Evolutionary conservation across 1,140 invertebrate species (phyloP), one percentile per base, ranked within the genome.

Genomic region (Physella acuta): DNA sequence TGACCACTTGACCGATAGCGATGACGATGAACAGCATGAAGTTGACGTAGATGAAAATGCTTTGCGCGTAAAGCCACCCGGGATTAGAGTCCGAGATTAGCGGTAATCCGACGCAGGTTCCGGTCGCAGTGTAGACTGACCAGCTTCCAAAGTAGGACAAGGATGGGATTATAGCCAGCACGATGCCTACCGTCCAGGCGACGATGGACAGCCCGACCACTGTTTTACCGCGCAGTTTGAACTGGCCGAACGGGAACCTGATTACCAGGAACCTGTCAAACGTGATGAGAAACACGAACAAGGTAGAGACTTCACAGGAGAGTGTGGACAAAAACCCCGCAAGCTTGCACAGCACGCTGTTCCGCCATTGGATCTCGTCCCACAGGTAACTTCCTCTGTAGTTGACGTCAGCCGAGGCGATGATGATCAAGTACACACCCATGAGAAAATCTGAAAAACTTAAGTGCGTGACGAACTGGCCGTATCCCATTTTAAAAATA

Each of bases 401-500:
- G 11, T 61, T 26, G 16, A 61, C 58, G 53, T 81, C 79, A 3
- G 73, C 75, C 14, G 70, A 33, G 2, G 74, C 78, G 26, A 81
- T 76, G 17, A 79, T 73, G 1, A 73, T 37, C 49, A 81, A 52
- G 56, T 81, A 81, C 14, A 81, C 31, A 2, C 79, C 79, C 79
- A 79, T 81, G 28, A 78, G 39, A 28, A 78, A 72, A 55, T 81
- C 79, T n/a, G 78, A 74, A 30, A 78, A 3, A 28, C 71, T 68
- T 14, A 81, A 67, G 63, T 79, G 76, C 5, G 73, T 65, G 20
- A 78, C 70, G 26, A 77, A 76, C 3, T 71, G 51, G 2, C 70
- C 68, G 24, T 73, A 67, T 20, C 49, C 53, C 17, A n/a, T 61
- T 24, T 16, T 16, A 17, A 52, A 55, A 20, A 33, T 34, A 2